Percentiles rank a stretch among this genome's conserved stretches.
phyloP scores from a whole-genome alignment of 2,888 invertebrate species.

The Polyploca ridens region DNA sequence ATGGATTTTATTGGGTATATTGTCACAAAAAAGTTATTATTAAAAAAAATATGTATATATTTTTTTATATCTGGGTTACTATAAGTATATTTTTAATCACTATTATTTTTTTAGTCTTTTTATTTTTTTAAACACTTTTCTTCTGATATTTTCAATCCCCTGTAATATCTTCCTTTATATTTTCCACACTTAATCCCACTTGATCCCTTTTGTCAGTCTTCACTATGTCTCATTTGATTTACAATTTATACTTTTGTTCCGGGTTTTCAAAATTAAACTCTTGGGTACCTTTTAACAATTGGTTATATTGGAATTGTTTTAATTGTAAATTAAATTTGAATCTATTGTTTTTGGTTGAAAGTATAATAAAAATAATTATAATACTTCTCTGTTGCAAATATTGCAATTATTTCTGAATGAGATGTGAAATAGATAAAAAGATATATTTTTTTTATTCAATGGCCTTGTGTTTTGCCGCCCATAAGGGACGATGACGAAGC shows the following conservation, averaged over 20 bases:
- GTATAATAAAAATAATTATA: background rate
- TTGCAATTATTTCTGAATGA: no score
- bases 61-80: background rate
- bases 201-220: constrained; percentile 42
- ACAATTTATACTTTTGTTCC: constrained; percentile 25
- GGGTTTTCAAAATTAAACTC: background rate
- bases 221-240: constrained; percentile 37
- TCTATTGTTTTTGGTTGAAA: background rate
- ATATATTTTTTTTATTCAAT: no score
- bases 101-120: background rate
- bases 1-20: background rate
- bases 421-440: no score
- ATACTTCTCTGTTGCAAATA: no score
- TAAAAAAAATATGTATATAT: no score
- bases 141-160: background rate
- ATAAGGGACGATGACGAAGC: no score
- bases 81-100: background rate
- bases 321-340: background rate
- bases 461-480: no score
- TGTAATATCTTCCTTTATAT: background rate
- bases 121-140: constrained; percentile 12
- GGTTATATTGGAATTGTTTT: background rate
- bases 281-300: background rate
- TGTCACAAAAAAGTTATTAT: background rate
- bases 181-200: constrained; percentile 34